These are phyloP conservation scores for Maniola hyperantus DNA, from an alignment of 2,888 invertebrate species.

Conservation along the genomic window DNA sequence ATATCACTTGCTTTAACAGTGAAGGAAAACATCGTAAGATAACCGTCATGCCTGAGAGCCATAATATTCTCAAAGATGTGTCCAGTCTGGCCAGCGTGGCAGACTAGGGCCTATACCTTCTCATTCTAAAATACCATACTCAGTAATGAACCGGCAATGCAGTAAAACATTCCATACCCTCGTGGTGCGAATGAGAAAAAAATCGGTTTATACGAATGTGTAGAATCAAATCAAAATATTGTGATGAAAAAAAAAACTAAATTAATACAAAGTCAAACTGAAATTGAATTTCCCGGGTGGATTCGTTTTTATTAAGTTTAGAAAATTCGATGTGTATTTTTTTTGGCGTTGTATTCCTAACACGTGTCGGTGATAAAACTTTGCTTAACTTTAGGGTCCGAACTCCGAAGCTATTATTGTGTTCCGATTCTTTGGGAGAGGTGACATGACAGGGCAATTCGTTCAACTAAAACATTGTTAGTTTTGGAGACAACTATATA, in stretches of 20 bases:
- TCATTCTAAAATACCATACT: too few relatives aligned
- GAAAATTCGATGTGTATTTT: slow-evolving; percentile 4
- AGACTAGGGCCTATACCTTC: too few relatives aligned
- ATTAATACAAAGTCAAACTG: neutral
- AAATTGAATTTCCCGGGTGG: slow-evolving; percentile 5
- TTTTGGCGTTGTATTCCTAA: neutral
- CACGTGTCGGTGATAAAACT: slow-evolving; percentile 25
- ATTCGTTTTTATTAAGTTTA: neutral
- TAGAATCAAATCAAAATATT: too few relatives aligned
- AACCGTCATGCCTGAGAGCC: too few relatives aligned
- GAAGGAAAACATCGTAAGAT: too few relatives aligned
- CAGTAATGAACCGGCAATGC: too few relatives aligned
- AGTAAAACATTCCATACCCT: too few relatives aligned
- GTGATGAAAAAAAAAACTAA: neutral
- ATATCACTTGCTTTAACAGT: too few relatives aligned
- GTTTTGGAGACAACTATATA: neutral
- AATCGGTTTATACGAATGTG: too few relatives aligned
- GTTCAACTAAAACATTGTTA: slow-evolving; percentile 26
- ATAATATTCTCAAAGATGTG: too few relatives aligned
- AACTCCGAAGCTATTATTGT: slow-evolving; percentile 18
- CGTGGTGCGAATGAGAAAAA: too few relatives aligned
- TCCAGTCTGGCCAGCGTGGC: too few relatives aligned
- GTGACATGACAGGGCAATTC: slow-evolving; percentile 21
- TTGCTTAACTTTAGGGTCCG: slow-evolving; percentile 28
- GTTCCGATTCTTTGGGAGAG: slow-evolving; percentile 19